phyloP scores from a whole-genome alignment of 2,888 invertebrate genomes.

The Phragmatobia fuliginosa region DNA sequence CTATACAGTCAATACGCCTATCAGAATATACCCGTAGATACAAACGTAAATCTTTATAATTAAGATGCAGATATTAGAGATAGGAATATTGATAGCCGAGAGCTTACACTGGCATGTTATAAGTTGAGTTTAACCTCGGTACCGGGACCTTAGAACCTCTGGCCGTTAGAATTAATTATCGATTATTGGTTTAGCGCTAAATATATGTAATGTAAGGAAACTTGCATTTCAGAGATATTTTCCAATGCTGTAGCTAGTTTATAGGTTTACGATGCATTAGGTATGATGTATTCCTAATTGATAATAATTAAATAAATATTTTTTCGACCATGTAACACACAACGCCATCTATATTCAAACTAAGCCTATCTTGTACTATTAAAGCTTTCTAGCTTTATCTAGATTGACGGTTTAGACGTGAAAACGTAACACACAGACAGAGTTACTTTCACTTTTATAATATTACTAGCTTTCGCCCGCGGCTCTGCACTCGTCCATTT shows the following conservation, averaged over 20 bases:
- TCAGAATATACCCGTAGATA: background rate
- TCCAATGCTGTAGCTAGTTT: background rate
- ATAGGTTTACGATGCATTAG: background rate
- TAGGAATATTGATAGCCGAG: background rate
- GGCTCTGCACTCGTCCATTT: no score
- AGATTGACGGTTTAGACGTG: no score
- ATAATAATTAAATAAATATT: no score
- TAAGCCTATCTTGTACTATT: no score
- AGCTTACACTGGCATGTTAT: background rate
- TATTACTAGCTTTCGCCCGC: no score
- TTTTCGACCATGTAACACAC: no score
- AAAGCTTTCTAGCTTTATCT: no score
- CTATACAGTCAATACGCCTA: no score
- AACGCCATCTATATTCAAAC: no score
- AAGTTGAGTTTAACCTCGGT: background rate
- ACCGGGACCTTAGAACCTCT: background rate
- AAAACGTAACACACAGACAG: no score
- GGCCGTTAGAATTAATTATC: background rate
- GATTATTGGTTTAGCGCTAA: background rate
- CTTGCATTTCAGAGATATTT: background rate
- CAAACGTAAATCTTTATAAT: background rate
- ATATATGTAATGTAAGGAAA: background rate
- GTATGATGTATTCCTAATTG: no score
- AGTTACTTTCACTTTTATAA: no score
- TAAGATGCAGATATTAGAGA: background rate